phyloP scores from a whole-genome alignment of 2,888 invertebrate species.

The Phanerotoma sp. region DNA sequence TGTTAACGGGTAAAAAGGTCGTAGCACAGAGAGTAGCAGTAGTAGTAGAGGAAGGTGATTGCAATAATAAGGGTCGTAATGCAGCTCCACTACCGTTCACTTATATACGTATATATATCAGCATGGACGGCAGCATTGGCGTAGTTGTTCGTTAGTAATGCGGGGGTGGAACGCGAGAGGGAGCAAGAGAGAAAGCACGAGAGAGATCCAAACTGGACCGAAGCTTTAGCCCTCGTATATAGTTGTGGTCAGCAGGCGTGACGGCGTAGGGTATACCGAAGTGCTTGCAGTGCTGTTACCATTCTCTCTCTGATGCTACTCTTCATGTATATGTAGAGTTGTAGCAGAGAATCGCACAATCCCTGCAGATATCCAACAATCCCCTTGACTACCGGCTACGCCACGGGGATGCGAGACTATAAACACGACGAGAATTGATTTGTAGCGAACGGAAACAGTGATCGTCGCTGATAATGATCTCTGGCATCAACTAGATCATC shows the following conservation, averaged over 20 bases:
- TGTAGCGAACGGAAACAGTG: conserved; percentile 55
- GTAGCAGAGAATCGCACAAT: conserved; percentile 23
- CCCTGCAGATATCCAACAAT: conserved; percentile 26
- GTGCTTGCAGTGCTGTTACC: conserved; percentile 31
- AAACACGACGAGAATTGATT: conserved; percentile 54
- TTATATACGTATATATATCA: too few relatives aligned
- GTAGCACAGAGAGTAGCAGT: too few relatives aligned
- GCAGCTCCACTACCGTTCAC: conserved; percentile 30
- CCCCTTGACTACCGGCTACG: conserved; percentile 45
- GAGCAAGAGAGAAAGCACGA: too few relatives aligned
- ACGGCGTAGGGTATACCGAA: conserved; percentile 46
- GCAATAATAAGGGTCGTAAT: conserved; percentile 38
- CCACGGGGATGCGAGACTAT: conserved; percentile 52
- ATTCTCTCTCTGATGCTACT: conserved; percentile 19
- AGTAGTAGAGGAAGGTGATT: conserved; percentile 28
- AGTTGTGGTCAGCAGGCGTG: conserved; percentile 56
- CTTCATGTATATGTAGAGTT: conserved; percentile 11
- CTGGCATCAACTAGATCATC: conserved; percentile 36
- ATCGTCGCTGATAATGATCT: conserved; percentile 55
- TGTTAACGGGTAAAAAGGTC: conserved; percentile 28
- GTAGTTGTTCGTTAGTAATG: too few relatives aligned
- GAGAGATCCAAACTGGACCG: conserved; percentile 33
- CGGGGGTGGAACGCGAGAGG: conserved; percentile 28
- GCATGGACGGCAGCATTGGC: conserved; percentile 23
- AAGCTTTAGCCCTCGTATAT: conserved; percentile 48